Conservation (phyloP, 2,888 invertebrate species). For the Barypeithes pellucidus region DNA sequence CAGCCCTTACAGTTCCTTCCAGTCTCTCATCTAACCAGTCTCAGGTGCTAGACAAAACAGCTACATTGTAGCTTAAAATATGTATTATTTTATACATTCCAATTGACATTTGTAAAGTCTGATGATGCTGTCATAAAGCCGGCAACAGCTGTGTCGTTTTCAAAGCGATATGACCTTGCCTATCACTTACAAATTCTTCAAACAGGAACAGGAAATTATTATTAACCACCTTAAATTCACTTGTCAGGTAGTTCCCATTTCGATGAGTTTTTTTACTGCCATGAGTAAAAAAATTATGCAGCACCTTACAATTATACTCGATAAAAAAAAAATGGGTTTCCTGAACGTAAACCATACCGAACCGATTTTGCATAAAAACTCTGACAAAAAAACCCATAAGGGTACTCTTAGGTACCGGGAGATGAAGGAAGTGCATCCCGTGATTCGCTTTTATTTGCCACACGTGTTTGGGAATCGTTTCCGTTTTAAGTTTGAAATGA, state of each 20-base stretch:
- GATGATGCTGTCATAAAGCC: too few species aligned
- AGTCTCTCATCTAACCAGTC: too few species aligned
- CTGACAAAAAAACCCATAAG: constrained; percentile 28
- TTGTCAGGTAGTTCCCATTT: constrained; percentile 3
- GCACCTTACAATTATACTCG: background rate
- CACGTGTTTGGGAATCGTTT: constrained; percentile 37
- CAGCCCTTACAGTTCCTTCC: too few species aligned
- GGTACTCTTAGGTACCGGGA: constrained; percentile 39
- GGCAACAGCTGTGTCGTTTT: too few species aligned
- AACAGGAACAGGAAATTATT: background rate
- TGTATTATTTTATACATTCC: too few species aligned
- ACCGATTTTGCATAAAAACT: constrained; percentile 38
- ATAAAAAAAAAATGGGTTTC: constrained; percentile 14
- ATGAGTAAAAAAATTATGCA: constrained; percentile 6
- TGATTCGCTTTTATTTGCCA: constrained; percentile 33
- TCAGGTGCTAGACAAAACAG: too few species aligned
- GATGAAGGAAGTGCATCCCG: constrained; percentile 38
- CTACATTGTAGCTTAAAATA: too few species aligned
- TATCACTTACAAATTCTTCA: background rate
- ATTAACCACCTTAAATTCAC: background rate
- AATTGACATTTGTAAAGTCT: too few species aligned
- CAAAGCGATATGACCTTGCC: too few species aligned
- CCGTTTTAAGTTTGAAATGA: constrained; percentile 30
- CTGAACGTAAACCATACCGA: constrained; percentile 27
- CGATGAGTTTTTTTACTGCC: background rate